Evolutionary conservation across 2,113 vertebrate species (phyloP).

Genomic region (Puma concolor): DNA sequence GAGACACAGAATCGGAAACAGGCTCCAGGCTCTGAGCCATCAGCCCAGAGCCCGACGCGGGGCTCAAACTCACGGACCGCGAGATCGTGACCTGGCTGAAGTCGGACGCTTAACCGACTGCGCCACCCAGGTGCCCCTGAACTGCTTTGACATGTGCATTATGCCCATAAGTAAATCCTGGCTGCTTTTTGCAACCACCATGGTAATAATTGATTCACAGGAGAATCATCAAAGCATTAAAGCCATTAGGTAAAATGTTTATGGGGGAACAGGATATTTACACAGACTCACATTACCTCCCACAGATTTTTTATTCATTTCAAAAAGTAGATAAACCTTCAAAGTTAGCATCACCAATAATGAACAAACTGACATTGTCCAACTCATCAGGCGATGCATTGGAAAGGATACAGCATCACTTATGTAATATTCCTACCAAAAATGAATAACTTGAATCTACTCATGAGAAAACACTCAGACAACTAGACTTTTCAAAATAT

Average conservation of each 20-base stretch:
- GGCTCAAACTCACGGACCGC: no score
- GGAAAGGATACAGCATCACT: background rate
- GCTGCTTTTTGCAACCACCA: background rate
- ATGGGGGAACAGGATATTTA: background rate
- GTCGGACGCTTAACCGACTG: no score
- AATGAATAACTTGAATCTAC: background rate
- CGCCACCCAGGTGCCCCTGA: no score
- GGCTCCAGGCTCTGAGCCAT: no score
- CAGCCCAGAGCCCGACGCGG: no score
- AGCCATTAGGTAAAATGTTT: background rate
- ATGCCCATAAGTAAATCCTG: background rate
- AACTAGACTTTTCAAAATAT: background rate
- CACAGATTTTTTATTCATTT: background rate
- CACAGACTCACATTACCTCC: background rate
- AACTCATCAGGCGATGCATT: background rate
- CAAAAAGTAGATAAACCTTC: background rate
- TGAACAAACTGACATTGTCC: background rate
- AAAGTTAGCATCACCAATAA: background rate
- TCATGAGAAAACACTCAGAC: background rate
- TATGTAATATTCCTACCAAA: background rate
- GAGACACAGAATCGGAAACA: no score
- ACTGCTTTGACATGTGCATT: background rate
- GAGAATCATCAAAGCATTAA: background rate
- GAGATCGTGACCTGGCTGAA: no score
- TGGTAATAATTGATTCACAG: background rate